Evolutionary conservation across 2,888 invertebrate species (phyloP), one percentile per base, ranked within the genome.

Genomic region (Marronus borbonicus): DNA sequence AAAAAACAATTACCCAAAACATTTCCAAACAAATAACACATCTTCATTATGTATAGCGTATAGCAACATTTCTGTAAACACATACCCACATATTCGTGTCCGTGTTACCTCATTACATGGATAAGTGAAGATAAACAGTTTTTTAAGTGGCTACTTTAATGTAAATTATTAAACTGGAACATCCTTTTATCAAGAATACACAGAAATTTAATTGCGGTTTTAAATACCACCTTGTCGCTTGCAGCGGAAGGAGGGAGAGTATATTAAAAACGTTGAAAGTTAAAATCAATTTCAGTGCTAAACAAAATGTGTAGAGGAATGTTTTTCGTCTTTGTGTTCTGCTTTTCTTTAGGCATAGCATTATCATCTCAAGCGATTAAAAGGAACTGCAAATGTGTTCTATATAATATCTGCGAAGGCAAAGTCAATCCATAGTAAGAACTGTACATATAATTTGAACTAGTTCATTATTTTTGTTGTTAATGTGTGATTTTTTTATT

Each of bases 351-450:
- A n/a, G 31, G 14, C 28, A 12, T 58, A 28, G 39, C 55, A 58
- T 17, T 52, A 5, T 31, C 60, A 5, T 39, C n/a, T 58, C 20
- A 8, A 28, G 8, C n/a, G 24, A 28, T n/a, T 20, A 52, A 72
- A 2, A 44, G 8, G 12, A 44, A 44, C 44, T 66, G 65, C 20
- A 17, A 39, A 36, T 66, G 65, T 36, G 44, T 66, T 10, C 8
- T 39, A 10, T 66, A 66, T 44, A 10, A 44, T 20, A 5, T 7
- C 3, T 66, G 65, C 17, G 17, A 36, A 20, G 65, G 65, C n/a
- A 8, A n/a, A 39, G 20, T 66, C 10, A 66, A 66, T 17, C 36
- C 36, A 0, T 66, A 66, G 65, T 66, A 66, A 66, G 65, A 44
- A 39, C 31, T 36, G 44, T 14, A 65, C 5, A 8, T 28, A 28